A percentile compares a stretch with the other conserved stretches of the same genome.
These are phyloP conservation scores for Diadromus collaris DNA, from an alignment of 2,888 invertebrate genomes.

Conservation along the genomic window DNA sequence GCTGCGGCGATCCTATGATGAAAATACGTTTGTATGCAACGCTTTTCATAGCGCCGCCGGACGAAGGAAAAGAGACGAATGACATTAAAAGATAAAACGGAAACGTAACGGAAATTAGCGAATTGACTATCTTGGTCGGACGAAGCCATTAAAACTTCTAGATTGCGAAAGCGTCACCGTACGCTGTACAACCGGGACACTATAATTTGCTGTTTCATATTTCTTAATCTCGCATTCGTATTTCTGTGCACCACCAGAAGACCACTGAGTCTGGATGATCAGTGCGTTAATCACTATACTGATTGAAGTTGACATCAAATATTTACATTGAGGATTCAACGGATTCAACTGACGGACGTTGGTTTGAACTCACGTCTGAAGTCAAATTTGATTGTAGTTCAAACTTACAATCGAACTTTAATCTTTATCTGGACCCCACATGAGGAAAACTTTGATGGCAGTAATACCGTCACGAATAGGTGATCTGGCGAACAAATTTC, in stretches of 20 bases:
- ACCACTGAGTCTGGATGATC: neutral
- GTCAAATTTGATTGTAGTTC: too few species aligned
- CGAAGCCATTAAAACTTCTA: slow-evolving; percentile 79
- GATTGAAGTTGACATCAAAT: neutral
- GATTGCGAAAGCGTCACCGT: slow-evolving; percentile 77
- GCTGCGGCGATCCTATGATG: slow-evolving; percentile 5
- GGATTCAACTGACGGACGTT: too few species aligned
- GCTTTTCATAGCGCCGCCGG: neutral
- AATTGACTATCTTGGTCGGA: slow-evolving; percentile 74
- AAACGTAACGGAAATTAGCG: slow-evolving; percentile 75
- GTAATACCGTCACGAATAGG: too few species aligned
- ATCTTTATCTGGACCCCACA: too few species aligned
- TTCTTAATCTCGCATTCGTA: neutral
- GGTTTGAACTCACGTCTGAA: too few species aligned
- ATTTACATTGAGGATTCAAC: too few species aligned
- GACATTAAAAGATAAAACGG: neutral
- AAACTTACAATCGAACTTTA: too few species aligned
- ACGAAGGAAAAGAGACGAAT: neutral
- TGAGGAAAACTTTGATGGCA: too few species aligned
- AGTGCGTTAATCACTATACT: neutral
- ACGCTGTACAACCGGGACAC: neutral
- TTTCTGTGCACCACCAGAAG: neutral
- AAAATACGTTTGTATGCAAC: neutral
- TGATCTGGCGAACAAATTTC: too few species aligned
- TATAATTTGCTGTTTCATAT: neutral